Evolutionary conservation across 1,140 invertebrate genomes (phyloP), one percentile per base, ranked within the genome.

Genomic region (Hypsibius dujardini): DNA sequence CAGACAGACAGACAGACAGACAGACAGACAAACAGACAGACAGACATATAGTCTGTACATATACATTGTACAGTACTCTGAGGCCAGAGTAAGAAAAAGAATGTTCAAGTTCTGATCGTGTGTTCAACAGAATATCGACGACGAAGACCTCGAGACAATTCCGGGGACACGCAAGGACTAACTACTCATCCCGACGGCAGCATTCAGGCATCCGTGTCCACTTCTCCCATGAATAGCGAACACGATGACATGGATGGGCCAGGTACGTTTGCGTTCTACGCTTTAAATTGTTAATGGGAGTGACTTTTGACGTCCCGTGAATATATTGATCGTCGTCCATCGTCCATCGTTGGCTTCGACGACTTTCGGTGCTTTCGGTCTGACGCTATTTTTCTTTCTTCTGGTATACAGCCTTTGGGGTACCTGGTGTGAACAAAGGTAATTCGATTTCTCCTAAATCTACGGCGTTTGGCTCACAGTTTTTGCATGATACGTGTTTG

Each of bases 151-250:
- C 50, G 50, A 7, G 50, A 56, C n/a, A n/a, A 56, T n/a, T n/a
- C 7, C 50, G n/a, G 50, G 7, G 50, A 56, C 7, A 56, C 7
- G 7, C 50, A 56, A n/a, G 7, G 7, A 56, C n/a, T 56, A 56
- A 56, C 50, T 7, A 12, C 50, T n/a, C 50, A 56, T 56, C 50
- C 50, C 50, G 50, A 56, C n/a, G 50, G 50, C 50, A 56, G 50
- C 50, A 12, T 12, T n/a, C 7, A 12, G 50, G 50, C 50, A 12
- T 56, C 50, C 50, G 50, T 56, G 50, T 56, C 50, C 50, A 56
- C 50, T n/a, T 56, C 50, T n/a, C 50, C 50, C 50, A 56, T 56
- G 50, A 56, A 56, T n/a, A 56, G 50, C n/a, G 50, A 56, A 56
- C 50, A 56, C 50, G 50, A 56, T n/a, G 50, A 56, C 50, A 7